Conservation (phyloP, 1,140 invertebrate species). For the Laupala kohalensis region DNA sequence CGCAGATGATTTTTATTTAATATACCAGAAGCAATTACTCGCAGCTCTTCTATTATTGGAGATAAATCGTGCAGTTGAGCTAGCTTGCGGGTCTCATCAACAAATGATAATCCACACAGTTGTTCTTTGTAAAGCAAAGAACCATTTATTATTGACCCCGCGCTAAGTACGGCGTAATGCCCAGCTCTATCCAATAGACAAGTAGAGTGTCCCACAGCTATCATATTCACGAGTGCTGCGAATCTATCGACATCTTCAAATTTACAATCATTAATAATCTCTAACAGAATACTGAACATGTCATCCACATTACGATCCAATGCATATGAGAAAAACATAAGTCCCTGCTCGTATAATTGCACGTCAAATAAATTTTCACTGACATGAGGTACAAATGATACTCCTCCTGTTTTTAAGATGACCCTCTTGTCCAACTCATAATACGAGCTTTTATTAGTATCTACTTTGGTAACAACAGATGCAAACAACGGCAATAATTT, state of each 20-base stretch:
- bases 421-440: conserved; percentile 67
- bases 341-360: conserved; percentile 52
- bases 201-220: conserved; percentile 60
- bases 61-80: conserved; percentile 49
- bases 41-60: conserved; percentile 47
- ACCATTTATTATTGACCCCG: conserved; percentile 55
- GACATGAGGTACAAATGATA: conserved; percentile 53
- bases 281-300: conserved; percentile 72
- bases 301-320: conserved; percentile 64
- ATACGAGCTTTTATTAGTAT: conserved; percentile 65
- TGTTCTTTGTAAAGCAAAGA: conserved; percentile 49
- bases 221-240: conserved; percentile 65
- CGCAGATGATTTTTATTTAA: conserved; percentile 53
- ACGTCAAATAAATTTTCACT: conserved; percentile 50
- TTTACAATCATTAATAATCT: conserved; percentile 57
- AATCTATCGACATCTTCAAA: conserved; percentile 61
- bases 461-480: conserved; percentile 67
- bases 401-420: conserved; percentile 68
- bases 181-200: conserved; percentile 74
- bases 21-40: conserved; percentile 45
- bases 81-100: conserved; percentile 63
- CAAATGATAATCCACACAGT: conserved; percentile 59
- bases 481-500: conserved; percentile 70
- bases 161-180: conserved; percentile 68
- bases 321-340: conserved; percentile 67